phyloP scores from a whole-genome alignment of 2,888 invertebrate species.

The Cephus rjabovi region DNA sequence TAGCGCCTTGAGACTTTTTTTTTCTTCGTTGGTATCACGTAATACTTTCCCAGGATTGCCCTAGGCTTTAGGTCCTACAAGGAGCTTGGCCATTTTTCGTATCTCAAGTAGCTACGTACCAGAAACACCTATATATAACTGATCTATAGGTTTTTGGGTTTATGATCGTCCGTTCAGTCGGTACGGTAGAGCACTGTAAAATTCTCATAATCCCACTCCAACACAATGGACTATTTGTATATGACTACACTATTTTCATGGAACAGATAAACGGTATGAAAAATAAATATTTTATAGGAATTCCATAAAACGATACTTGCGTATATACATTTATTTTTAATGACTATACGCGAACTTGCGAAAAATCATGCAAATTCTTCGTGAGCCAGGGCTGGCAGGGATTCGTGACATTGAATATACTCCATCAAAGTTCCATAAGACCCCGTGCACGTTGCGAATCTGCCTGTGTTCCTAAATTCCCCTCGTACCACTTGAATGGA shows the following conservation, averaged over 20 bases:
- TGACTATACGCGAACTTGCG: background rate
- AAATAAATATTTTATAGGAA: background rate
- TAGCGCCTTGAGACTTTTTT: constrained; percentile 8
- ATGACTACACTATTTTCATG: background rate
- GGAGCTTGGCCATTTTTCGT: background rate
- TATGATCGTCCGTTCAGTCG: background rate
- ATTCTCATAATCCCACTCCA: background rate
- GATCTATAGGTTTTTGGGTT: background rate
- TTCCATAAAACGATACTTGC: background rate
- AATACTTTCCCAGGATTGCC: background rate
- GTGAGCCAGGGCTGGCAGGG: background rate
- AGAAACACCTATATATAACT: background rate
- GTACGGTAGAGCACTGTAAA: background rate
- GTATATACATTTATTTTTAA: background rate
- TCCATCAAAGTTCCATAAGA: background rate
- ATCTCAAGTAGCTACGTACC: background rate
- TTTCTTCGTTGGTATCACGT: background rate
- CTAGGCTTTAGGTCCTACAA: background rate
- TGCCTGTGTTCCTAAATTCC: background rate
- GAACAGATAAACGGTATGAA: background rate
- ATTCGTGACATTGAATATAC: background rate
- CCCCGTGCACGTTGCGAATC: background rate
- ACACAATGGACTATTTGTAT: background rate
- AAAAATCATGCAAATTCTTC: background rate
- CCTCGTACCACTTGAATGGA: background rate